Percentiles rank a stretch among this genome's conserved stretches.
These are phyloP conservation scores for Gasterosteus nipponicus DNA, from an alignment of 2,113 vertebrate genomes.

Conservation along the genomic window DNA sequence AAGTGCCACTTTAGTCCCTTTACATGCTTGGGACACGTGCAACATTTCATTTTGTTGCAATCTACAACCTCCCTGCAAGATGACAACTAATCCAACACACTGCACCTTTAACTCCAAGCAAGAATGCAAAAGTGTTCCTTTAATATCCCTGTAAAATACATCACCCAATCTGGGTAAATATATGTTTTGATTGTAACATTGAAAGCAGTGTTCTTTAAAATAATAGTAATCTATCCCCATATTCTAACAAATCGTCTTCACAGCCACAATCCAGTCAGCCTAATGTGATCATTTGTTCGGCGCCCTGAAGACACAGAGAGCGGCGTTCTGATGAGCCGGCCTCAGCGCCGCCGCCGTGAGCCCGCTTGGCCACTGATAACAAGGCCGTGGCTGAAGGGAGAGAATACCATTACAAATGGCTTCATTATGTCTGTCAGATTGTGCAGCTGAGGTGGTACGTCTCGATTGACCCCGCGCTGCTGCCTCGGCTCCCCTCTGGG, in stretches of 20 bases:
- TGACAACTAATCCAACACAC: not conserved
- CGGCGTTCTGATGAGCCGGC: slow-evolving; percentile 41
- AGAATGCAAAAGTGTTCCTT: not conserved
- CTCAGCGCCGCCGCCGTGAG: slow-evolving; percentile 33
- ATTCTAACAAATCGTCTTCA: slow-evolving; percentile 21
- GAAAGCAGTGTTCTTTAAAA: not conserved
- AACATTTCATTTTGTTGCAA: not conserved
- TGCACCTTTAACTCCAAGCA: not conserved
- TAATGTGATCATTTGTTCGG: slow-evolving; percentile 52
- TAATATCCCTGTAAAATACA: not conserved
- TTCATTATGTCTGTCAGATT: slow-evolving; percentile 72
- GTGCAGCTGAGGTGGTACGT: slow-evolving; percentile 62
- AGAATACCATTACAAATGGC: slow-evolving; percentile 67
- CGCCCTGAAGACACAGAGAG: slow-evolving; percentile 28
- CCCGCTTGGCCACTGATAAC: slow-evolving; percentile 52
- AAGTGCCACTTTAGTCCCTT: too few species aligned
- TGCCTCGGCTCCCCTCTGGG: slow-evolving; percentile 49
- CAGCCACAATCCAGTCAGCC: slow-evolving; percentile 18
- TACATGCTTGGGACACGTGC: not conserved
- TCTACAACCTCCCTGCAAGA: not conserved
- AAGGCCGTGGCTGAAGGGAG: slow-evolving; percentile 34
- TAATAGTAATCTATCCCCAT: slow-evolving; percentile 27
- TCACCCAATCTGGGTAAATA: not conserved
- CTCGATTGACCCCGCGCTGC: slow-evolving; percentile 67
- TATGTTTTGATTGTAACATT: not conserved